phyloP scores from a whole-genome alignment of 2,888 invertebrate species.

The Synergus laeviventris region DNA sequence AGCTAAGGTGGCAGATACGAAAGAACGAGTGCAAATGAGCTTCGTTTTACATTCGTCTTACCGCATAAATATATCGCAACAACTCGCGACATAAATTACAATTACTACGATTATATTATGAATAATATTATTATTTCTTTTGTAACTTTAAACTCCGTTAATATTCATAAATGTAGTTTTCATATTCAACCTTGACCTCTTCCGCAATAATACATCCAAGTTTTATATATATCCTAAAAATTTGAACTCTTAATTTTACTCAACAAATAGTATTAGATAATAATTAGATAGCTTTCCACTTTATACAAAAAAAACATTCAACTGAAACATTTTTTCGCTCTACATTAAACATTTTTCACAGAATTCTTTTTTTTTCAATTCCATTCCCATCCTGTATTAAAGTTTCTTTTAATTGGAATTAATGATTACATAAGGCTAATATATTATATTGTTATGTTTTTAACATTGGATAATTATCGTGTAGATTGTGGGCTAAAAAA shows the following conservation, averaged over 20 bases:
- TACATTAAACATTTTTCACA: background rate
- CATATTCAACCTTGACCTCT: constrained; percentile 3
- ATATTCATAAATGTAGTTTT: constrained; percentile 31
- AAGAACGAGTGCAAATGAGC: constrained; percentile 61
- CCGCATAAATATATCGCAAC: constrained; percentile 14
- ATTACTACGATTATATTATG: constrained; percentile 6
- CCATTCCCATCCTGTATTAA: too few relatives aligned
- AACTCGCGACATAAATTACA: constrained; percentile 20
- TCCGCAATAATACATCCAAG: too few relatives aligned
- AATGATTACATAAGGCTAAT: background rate
- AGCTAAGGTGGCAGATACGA: constrained; percentile 49
- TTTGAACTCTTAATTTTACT: background rate
- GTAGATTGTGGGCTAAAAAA: background rate
- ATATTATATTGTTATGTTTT: background rate
- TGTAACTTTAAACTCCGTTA: constrained; percentile 14
- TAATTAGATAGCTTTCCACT: too few relatives aligned
- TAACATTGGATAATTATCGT: background rate
- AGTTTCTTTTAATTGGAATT: background rate
- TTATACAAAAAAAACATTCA: too few relatives aligned
- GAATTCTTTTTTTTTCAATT: too few relatives aligned
- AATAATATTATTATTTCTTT: constrained; percentile 28
- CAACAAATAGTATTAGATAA: too few relatives aligned
- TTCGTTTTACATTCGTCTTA: constrained; percentile 39
- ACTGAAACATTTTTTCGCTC: too few relatives aligned
- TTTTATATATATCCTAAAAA: too few relatives aligned